phyloP scores from a whole-genome alignment of 2,797 vertebrate species.

The Hippoglossus hippoglossus region DNA sequence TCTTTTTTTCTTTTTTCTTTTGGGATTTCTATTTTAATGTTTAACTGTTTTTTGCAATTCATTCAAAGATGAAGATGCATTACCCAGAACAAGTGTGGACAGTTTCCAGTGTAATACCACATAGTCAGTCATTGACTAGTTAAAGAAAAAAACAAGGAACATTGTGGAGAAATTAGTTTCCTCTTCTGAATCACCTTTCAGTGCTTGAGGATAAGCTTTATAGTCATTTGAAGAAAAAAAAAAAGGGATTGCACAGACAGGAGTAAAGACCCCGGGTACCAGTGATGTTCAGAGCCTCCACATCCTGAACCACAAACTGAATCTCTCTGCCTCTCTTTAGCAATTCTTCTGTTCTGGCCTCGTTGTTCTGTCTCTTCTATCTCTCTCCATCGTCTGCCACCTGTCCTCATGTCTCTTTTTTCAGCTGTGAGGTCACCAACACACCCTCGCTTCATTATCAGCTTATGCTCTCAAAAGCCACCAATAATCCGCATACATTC shows the following conservation, averaged over 20 bases:
- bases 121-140: too few species aligned
- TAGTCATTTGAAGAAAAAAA: neutral
- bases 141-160: too few species aligned
- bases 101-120: too few species aligned
- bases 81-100: too few species aligned
- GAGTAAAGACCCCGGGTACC: neutral
- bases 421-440: conserved; percentile 67
- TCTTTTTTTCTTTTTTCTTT: too few species aligned
- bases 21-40: too few species aligned
- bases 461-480: conserved; percentile 56
- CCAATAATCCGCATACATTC: conserved; percentile 57
- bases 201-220: neutral
- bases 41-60: too few species aligned
- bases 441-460: conserved; percentile 61
- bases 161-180: neutral
- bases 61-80: too few species aligned
- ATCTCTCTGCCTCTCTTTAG: neutral
- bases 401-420: conserved; percentile 68
- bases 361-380: too few species aligned
- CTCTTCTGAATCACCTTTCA: neutral
- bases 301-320: neutral
- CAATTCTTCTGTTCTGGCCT: too few species aligned
- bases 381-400: conserved; percentile 45
- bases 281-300: too few species aligned
- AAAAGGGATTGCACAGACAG: neutral